phyloP scores from a whole-genome alignment of 2,113 vertebrate species.

The Chlamydotis undulata region DNA sequence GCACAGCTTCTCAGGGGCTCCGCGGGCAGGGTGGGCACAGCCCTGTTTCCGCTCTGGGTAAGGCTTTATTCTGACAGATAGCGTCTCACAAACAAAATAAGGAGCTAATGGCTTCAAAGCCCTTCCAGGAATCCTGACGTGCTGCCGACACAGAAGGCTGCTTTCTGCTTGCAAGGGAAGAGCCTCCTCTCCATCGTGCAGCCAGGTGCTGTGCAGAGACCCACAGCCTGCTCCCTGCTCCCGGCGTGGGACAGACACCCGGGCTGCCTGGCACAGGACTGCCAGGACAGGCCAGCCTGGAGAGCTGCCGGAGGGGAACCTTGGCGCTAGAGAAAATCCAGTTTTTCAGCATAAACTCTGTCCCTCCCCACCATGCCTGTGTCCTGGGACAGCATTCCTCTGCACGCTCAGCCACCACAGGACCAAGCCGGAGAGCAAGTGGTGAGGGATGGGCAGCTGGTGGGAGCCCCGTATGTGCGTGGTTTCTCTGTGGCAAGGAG shows the following conservation, averaged over 20 bases:
- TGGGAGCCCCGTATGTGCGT: neutral
- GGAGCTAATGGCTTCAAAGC: neutral
- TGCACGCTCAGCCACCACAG: neutral
- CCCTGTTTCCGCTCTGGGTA: neutral
- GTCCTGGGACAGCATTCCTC: neutral
- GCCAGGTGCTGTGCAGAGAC: neutral
- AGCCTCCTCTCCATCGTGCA: neutral
- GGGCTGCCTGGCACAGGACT: neutral
- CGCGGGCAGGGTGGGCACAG: neutral
- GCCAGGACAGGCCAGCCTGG: neutral
- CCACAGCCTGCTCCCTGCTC: neutral
- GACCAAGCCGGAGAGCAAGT: accelerated
- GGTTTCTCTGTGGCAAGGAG: neutral
- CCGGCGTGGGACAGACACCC: accelerated
- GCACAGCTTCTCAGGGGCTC: neutral
- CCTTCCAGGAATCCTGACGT: neutral
- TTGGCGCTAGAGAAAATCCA: neutral
- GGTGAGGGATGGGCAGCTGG: neutral
- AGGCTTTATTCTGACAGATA: neutral
- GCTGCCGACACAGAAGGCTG: neutral
- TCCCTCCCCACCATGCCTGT: neutral
- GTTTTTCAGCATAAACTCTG: neutral
- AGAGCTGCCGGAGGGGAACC: neutral
- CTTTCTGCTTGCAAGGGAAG: neutral
- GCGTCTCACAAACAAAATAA: neutral